Percentiles rank a stretch among this genome's conserved stretches.
These are phyloP conservation scores for Rhingia campestris DNA, from an alignment of 2,888 invertebrate species.

Conservation along the genomic window DNA sequence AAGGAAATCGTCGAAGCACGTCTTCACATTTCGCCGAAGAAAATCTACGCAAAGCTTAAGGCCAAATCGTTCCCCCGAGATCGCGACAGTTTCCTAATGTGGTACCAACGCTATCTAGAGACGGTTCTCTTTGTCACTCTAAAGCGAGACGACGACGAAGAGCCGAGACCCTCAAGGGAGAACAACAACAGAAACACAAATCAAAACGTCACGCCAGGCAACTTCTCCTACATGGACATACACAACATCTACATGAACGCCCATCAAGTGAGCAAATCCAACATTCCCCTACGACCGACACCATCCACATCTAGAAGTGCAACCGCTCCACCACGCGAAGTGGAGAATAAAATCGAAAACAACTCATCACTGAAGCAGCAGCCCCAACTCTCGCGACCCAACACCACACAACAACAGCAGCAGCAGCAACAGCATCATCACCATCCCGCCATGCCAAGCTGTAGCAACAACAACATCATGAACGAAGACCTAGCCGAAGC, in stretches of 20 bases:
- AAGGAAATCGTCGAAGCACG: slow-evolving; percentile 50
- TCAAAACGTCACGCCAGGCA: slow-evolving; percentile 29
- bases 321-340: slow-evolving; percentile 12
- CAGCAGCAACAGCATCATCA: slow-evolving; percentile 25
- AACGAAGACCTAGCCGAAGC: slow-evolving; percentile 91
- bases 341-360: slow-evolving; percentile 69
- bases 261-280: slow-evolving; percentile 63
- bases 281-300: slow-evolving; percentile 60
- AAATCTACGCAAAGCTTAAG: slow-evolving; percentile 80
- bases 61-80: slow-evolving; percentile 79
- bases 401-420: slow-evolving; percentile 27
- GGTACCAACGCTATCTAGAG: slow-evolving; percentile 81
- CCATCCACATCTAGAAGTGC: background rate
- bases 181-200: slow-evolving; percentile 65
- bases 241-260: slow-evolving; percentile 66
- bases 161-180: slow-evolving; percentile 52
- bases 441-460: slow-evolving; percentile 15
- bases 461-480: slow-evolving; percentile 84
- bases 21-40: slow-evolving; percentile 79
- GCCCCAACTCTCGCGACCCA: slow-evolving; percentile 12
- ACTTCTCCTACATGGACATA: slow-evolving; percentile 56
- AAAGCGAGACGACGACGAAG: slow-evolving; percentile 50
- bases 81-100: slow-evolving; percentile 79
- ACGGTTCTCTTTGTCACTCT: slow-evolving; percentile 76
- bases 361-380: slow-evolving; percentile 49